Base-by-base conservation (phyloP, 2,113 vertebrate species). In the Boleophthalmus pectinirostris region DNA sequence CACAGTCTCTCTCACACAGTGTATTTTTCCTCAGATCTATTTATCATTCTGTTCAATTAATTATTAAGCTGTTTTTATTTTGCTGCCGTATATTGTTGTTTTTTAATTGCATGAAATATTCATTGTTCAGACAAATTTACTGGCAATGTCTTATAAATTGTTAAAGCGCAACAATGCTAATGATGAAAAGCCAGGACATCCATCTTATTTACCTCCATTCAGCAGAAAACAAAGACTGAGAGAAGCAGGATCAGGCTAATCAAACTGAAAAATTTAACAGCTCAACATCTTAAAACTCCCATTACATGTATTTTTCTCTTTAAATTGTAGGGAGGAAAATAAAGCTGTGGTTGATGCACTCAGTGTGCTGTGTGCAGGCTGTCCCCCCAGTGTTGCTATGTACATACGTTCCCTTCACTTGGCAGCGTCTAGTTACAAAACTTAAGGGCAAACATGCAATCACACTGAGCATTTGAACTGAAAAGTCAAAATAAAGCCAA, bases 51-150 rank as follows among this genome's bases (percentile, higher is more conserved):
- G 85, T 91, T 88, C 91, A 85, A 93, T 94, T 91, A 94, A 94
- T 94, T 90, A 93, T 94, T 93, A 92, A 94, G 87, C 89, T 91
- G 93, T 93, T 93, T 93, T 92, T 92, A 91, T 92, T 94, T 91
- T 66, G 88, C 86, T 77, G 90, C 90, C 25, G 70, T 83, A 93
- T 92, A 93, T 91, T 94, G 93, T 92, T 94, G 93, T 94, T 93
- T 93, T 89, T 90, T 93, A 93, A 92, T 91, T 89, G 87, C 88
- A 92, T 94, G 70, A 94, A 94, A 92, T 90, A 93, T 94, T 93
- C 74, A 94, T 92, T 73, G 85, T 81, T 84, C 85, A 71, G 87
- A 93, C 89, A 93, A 94, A 91, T 90, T 91, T 90, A 86, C 82
- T 90, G 89, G 84, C 82, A 87, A 91, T 90, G 90, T 89, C 88